Evolutionary conservation across 2,888 invertebrate genomes (phyloP).

Genomic region (Tineola bisselliella): DNA sequence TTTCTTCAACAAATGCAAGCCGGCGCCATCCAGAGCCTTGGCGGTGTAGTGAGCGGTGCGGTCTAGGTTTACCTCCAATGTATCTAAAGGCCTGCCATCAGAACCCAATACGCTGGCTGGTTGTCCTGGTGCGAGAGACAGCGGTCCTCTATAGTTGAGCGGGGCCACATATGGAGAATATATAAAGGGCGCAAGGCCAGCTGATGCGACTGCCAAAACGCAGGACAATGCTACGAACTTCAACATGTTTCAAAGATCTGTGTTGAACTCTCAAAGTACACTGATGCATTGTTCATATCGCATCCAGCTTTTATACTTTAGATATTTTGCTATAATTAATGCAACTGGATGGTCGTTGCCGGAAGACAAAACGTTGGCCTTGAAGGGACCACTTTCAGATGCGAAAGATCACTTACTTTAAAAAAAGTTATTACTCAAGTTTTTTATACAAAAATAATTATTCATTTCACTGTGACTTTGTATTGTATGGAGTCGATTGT

Average conservation of each 20-base stretch:
- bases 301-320: constrained; percentile 37
- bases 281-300: constrained; percentile 35
- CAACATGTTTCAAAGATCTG: constrained; percentile 59
- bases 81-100: constrained; percentile 55
- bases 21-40: constrained; percentile 34
- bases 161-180: constrained; percentile 27
- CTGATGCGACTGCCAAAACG: constrained; percentile 66
- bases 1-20: constrained; percentile 39
- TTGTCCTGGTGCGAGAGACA: constrained; percentile 54
- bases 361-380: constrained; percentile 36
- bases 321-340: constrained; percentile 1
- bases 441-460: background rate
- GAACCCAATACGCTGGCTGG: constrained; percentile 51
- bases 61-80: constrained; percentile 55
- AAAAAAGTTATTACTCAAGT: background rate
- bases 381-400: constrained; percentile 44
- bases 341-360: constrained; percentile 31
- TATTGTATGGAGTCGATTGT: background rate
- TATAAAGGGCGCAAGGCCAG: constrained; percentile 21
- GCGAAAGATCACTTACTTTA: constrained; percentile 18
- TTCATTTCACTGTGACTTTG: background rate
- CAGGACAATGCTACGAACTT: constrained; percentile 72
- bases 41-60: constrained; percentile 50
- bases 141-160: constrained; percentile 45
- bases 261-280: constrained; percentile 41